These are phyloP conservation scores for Samia ricini DNA, from an alignment of 1,140 invertebrate genomes.

Conservation along the genomic window DNA sequence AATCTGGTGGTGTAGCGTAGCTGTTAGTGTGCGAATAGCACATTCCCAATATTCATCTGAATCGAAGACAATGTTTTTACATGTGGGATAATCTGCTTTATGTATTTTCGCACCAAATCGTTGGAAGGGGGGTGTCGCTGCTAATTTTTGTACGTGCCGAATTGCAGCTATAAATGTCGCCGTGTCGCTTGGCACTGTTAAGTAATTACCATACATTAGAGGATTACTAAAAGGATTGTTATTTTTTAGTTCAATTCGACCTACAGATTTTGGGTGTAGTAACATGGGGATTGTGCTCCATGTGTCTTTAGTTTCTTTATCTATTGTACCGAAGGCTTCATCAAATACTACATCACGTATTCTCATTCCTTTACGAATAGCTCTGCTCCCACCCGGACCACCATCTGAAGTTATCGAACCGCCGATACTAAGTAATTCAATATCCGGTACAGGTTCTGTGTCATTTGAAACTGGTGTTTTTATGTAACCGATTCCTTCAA, in stretches of 20 bases:
- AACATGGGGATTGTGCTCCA: constrained; percentile 78
- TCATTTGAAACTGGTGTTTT: constrained; percentile 79
- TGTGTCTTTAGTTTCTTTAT: constrained; percentile 52
- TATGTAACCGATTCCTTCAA: constrained; percentile 82
- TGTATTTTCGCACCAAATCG: constrained; percentile 70
- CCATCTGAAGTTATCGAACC: constrained; percentile 80
- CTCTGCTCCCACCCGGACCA: constrained; percentile 72
- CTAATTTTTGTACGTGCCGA: constrained; percentile 62
- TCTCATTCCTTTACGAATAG: constrained; percentile 78
- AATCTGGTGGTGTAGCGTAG: constrained; percentile 79
- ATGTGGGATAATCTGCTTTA: constrained; percentile 67
- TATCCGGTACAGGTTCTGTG: constrained; percentile 79
- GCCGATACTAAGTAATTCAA: constrained; percentile 80
- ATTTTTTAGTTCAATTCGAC: constrained; percentile 78
- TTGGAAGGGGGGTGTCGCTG: constrained; percentile 71
- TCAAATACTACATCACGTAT: constrained; percentile 79
- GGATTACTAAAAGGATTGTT: constrained; percentile 82
- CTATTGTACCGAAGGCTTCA: constrained; percentile 74
- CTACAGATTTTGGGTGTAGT: constrained; percentile 81
- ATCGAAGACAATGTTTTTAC: constrained; percentile 57
- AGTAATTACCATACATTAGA: constrained; percentile 81
- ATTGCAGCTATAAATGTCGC: constrained; percentile 74
- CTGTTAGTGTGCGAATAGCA: constrained; percentile 71
- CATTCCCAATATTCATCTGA: constrained; percentile 81
- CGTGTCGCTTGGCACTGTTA: constrained; percentile 75